phyloP scores from a whole-genome alignment of 1,140 invertebrate species.

The Mizuhopecten yessoensis region DNA sequence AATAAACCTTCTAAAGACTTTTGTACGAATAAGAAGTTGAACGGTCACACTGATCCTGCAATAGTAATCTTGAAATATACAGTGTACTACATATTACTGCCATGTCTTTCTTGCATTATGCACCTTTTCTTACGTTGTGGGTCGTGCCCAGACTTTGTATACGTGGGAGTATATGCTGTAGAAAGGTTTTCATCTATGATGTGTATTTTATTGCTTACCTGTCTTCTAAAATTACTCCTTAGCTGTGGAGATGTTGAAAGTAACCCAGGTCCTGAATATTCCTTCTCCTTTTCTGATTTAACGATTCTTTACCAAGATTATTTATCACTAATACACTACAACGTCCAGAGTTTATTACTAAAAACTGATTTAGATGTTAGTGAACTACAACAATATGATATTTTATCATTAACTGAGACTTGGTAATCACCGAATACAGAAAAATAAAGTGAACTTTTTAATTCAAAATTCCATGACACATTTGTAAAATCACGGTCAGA shows the following conservation, averaged over 20 bases:
- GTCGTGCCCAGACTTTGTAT: not conserved
- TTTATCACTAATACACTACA: not conserved
- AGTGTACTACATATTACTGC: not conserved
- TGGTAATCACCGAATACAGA: not conserved
- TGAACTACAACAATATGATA: not conserved
- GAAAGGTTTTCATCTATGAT: conserved; percentile 1
- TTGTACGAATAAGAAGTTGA: too few relatives aligned
- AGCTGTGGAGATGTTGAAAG: conserved; percentile 38
- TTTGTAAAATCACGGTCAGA: conserved; percentile 44
- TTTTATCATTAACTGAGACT: conserved; percentile 39
- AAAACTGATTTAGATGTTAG: conserved; percentile 10
- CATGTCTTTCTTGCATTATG: not conserved
- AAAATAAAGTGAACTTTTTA: not conserved
- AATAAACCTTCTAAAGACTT: too few relatives aligned
- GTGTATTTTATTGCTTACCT: not conserved
- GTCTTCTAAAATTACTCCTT: not conserved
- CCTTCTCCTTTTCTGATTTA: not conserved
- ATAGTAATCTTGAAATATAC: too few relatives aligned
- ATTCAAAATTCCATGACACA: too few relatives aligned
- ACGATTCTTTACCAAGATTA: not conserved
- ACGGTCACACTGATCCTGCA: not conserved
- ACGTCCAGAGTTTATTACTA: not conserved
- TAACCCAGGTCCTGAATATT: conserved; percentile 44
- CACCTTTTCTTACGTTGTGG: not conserved
- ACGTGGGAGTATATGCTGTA: not conserved